Evolutionary conservation across 2,797 vertebrate species (phyloP).

Genomic region (Orientallactaga sibirica): DNA sequence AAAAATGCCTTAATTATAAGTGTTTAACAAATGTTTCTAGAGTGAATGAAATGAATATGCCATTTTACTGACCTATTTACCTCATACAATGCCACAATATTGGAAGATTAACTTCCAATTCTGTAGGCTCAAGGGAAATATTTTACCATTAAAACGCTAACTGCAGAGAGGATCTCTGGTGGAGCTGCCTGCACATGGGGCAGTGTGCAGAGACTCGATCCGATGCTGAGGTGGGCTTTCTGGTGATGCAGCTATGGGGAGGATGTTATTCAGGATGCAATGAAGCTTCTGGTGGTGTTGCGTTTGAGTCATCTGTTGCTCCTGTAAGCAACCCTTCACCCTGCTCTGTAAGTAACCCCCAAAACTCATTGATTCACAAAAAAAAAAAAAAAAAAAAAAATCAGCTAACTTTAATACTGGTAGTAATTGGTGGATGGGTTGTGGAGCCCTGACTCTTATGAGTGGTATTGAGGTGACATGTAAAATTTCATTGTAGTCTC

Average conservation of each 20-base stretch:
- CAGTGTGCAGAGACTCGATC: too few species aligned
- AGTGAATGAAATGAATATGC: background rate
- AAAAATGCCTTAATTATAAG: background rate
- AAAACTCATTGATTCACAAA: too few species aligned
- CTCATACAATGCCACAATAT: background rate
- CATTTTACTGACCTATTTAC: constrained; percentile 6
- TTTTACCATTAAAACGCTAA: background rate
- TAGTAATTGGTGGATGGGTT: background rate
- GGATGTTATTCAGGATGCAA: too few species aligned
- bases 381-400: too few species aligned
- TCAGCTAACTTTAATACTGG: background rate
- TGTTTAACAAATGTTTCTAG: background rate
- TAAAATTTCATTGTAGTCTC: background rate
- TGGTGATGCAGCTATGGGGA: too few species aligned
- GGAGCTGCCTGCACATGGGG: too few species aligned
- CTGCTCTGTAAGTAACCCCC: too few species aligned
- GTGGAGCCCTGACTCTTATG: background rate
- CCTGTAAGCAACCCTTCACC: too few species aligned
- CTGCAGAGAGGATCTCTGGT: too few species aligned
- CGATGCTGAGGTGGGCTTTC: too few species aligned
- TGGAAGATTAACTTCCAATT: constrained; percentile 24
- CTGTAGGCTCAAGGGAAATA: background rate
- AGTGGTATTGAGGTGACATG: background rate
- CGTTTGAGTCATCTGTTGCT: too few species aligned
- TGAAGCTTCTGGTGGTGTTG: too few species aligned